Evolutionary conservation across 2,888 invertebrate species (phyloP).

Genomic region (Macaria liturata): DNA sequence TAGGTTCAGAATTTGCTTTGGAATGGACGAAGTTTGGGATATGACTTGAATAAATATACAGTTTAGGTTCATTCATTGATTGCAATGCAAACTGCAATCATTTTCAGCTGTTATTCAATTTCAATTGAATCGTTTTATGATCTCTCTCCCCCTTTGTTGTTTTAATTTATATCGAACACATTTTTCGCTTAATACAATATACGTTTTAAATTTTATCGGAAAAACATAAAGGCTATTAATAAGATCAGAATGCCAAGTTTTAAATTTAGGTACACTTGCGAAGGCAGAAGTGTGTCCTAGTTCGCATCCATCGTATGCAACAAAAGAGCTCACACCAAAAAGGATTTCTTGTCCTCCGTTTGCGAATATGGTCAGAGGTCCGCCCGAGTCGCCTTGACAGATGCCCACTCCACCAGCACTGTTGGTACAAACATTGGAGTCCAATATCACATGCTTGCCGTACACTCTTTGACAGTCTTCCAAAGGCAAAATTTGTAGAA

Average conservation of each 20-base stretch:
- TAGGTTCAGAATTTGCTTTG: constrained; percentile 54
- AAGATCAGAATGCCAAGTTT: too few relatives aligned
- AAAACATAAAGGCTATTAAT: too few relatives aligned
- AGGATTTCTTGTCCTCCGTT: constrained; percentile 49
- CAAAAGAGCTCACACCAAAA: constrained; percentile 69
- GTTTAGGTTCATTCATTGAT: constrained; percentile 14
- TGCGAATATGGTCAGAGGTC: constrained; percentile 54
- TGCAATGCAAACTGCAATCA: constrained; percentile 19
- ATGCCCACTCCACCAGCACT: constrained; percentile 65
- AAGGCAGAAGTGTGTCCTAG: constrained; percentile 64
- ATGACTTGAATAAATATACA: constrained; percentile 48
- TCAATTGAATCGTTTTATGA: too few relatives aligned
- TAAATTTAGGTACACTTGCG: constrained; percentile 57
- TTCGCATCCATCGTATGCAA: constrained; percentile 62
- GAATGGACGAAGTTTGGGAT: constrained; percentile 45
- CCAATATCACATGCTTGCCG: constrained; percentile 46
- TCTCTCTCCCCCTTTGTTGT: too few relatives aligned
- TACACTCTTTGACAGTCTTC: constrained; percentile 49
- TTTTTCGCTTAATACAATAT: too few relatives aligned
- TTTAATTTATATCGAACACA: too few relatives aligned
- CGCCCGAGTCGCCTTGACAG: constrained; percentile 69
- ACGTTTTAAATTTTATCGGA: too few relatives aligned
- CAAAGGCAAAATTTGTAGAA: constrained; percentile 53
- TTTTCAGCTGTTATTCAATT: background rate
- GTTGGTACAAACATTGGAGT: constrained; percentile 65